Evolutionary conservation across 2,888 invertebrate species (phyloP).

Genomic region (Ernsta delagoae): DNA sequence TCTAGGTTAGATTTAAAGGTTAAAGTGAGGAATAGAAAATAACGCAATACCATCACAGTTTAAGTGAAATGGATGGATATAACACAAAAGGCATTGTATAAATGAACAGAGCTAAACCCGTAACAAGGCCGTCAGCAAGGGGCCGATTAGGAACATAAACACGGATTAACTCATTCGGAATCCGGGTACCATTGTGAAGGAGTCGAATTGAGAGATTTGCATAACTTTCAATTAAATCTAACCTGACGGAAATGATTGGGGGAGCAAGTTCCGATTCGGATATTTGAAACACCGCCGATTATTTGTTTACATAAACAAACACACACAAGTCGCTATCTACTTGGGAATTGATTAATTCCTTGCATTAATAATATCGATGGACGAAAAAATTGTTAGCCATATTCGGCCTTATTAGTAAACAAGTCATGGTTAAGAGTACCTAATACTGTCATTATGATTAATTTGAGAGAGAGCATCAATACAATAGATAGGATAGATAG

Average conservation of each 20-base stretch:
- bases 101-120: slow-evolving; percentile 78
- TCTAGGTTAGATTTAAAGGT: not conserved
- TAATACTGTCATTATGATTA: no score
- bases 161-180: slow-evolving; percentile 84
- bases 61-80: slow-evolving; percentile 70
- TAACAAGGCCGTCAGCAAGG: slow-evolving; percentile 79
- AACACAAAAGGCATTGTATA: slow-evolving; percentile 78
- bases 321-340: no score
- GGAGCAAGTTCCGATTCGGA: slow-evolving; percentile 67
- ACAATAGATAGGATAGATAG: no score
- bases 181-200: slow-evolving; percentile 82
- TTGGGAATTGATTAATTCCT: no score
- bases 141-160: slow-evolving; percentile 84
- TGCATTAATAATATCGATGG: no score
- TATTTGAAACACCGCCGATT: slow-evolving; percentile 44
- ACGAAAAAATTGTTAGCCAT: no score
- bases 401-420: no score
- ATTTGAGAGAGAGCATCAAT: no score
- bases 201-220: slow-evolving; percentile 83
- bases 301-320: slow-evolving; percentile 32
- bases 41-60: slow-evolving; percentile 43
- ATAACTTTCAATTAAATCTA: slow-evolving; percentile 84
- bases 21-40: not conserved
- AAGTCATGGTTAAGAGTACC: no score
- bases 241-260: slow-evolving; percentile 79